Percentiles rank a stretch among this genome's conserved stretches.
Evolutionary conservation across 2,888 invertebrate genomes (phyloP).

Genomic region (Lepidocyrtinus sp.): DNA sequence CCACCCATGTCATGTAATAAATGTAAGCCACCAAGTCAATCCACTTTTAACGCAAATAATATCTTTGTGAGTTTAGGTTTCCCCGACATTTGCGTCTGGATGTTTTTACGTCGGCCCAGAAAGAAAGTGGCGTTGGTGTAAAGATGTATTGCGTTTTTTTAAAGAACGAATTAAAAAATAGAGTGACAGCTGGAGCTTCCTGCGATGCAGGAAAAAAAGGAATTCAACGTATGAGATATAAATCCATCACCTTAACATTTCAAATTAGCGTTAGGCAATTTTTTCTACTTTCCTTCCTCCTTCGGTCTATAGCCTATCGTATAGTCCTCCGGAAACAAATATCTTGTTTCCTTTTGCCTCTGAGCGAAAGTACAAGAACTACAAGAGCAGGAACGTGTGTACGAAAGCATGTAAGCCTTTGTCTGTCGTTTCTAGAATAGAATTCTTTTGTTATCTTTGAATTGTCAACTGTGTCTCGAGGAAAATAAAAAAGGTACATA

Average conservation of each 20-base stretch:
- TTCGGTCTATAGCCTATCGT: not conserved
- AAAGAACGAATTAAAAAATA: slow-evolving; percentile 23
- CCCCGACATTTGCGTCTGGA: not conserved
- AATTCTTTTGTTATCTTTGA: too few species aligned
- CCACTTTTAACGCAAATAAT: slow-evolving; percentile 17
- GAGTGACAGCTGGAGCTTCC: slow-evolving; percentile 4
- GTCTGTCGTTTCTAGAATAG: too few species aligned
- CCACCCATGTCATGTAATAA: not conserved
- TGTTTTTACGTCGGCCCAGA: not conserved
- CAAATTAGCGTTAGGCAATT: slow-evolving; percentile 30
- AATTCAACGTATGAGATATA: slow-evolving; percentile 46
- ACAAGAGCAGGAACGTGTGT: too few species aligned
- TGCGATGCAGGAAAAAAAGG: not conserved
- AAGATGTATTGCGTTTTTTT: not conserved
- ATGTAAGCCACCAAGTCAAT: not conserved
- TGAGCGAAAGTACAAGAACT: too few species aligned
- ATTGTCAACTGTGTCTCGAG: too few species aligned
- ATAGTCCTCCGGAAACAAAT: too few species aligned
- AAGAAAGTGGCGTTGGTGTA: not conserved
- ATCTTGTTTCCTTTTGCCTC: too few species aligned
- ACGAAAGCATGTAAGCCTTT: too few species aligned
- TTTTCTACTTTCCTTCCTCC: slow-evolving; percentile 1
- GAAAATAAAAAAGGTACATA: too few species aligned
- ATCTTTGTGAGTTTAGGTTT: too few species aligned
- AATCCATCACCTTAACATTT: slow-evolving; percentile 56